Conservation (phyloP, 2,113 vertebrate species). For the Poeciliopsis occidentalis region DNA sequence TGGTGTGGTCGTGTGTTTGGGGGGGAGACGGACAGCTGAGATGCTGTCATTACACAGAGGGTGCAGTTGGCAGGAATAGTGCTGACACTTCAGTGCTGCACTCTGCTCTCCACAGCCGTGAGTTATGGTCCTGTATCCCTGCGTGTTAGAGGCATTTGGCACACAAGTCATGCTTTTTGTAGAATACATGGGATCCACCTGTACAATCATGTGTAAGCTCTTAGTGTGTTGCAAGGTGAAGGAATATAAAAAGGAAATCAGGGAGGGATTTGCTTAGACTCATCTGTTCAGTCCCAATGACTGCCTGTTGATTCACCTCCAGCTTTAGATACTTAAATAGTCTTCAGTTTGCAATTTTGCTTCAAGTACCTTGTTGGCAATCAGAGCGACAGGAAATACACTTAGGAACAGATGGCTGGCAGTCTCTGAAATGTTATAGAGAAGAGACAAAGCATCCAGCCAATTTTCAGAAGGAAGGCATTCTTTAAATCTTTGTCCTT, state of each 20-base stretch:
- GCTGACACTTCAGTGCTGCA: conserved; percentile 71
- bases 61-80: conserved; percentile 70
- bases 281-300: conserved; percentile 35
- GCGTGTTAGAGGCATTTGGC: conserved; percentile 57
- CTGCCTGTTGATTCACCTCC: conserved; percentile 33
- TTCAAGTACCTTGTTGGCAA: conserved; percentile 43
- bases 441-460: conserved; percentile 30
- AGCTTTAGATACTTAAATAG: conserved; percentile 35
- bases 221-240: conserved; percentile 22
- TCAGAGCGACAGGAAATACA: conserved; percentile 52
- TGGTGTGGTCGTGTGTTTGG: conserved; percentile 21
- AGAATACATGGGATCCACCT: conserved; percentile 63
- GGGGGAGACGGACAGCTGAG: conserved; percentile 46
- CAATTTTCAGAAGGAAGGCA: conserved; percentile 48
- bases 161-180: conserved; percentile 39
- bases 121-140: conserved; percentile 62
- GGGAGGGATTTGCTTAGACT: conserved; percentile 13
- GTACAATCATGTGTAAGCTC: conserved; percentile 42
- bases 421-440: conserved; percentile 48
- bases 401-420: conserved; percentile 43
- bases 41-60: conserved; percentile 64
- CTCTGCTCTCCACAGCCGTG: conserved; percentile 55
- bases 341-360: conserved; percentile 40
- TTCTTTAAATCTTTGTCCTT: conserved; percentile 49
- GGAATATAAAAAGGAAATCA: conserved; percentile 20